These are phyloP conservation scores for Columba janthina DNA, from an alignment of 2,113 vertebrate genomes.

Conservation along the genomic window DNA sequence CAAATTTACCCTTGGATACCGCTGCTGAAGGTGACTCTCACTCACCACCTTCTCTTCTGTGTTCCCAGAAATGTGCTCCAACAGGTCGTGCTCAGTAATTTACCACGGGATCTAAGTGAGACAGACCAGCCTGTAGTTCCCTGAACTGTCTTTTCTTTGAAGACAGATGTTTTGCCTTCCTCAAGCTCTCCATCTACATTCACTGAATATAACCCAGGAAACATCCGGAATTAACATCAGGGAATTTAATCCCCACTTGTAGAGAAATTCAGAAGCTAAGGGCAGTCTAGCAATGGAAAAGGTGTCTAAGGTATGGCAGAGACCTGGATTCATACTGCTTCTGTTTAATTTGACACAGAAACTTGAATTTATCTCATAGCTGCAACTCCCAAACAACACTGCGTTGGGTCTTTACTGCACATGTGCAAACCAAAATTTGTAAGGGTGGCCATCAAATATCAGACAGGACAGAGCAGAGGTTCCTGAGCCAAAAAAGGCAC, in stretches of 20 bases:
- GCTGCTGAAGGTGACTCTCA: background rate
- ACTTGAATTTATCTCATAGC: background rate
- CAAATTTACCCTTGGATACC: background rate
- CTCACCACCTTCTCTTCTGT: background rate
- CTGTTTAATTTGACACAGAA: background rate
- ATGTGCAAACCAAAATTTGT: background rate
- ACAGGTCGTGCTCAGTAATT: background rate
- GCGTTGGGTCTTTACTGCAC: background rate
- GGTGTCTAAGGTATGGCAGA: background rate
- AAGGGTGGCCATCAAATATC: background rate
- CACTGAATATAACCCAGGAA: background rate
- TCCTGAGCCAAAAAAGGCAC: background rate
- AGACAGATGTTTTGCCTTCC: background rate
- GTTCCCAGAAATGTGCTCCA: background rate
- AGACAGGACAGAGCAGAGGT: background rate
- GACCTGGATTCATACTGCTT: background rate
- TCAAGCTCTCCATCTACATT: background rate
- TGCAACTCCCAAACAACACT: background rate
- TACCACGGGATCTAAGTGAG: background rate
- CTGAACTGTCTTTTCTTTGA: background rate
- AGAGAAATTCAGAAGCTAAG: background rate
- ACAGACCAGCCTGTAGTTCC: background rate
- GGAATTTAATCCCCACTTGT: background rate
- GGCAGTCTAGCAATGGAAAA: background rate
- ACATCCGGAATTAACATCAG: background rate